Percentiles rank a stretch among this genome's conserved stretches.
These are phyloP conservation scores for Zingel zingel DNA, from an alignment of 2,113 vertebrate genomes.

Conservation along the genomic window DNA sequence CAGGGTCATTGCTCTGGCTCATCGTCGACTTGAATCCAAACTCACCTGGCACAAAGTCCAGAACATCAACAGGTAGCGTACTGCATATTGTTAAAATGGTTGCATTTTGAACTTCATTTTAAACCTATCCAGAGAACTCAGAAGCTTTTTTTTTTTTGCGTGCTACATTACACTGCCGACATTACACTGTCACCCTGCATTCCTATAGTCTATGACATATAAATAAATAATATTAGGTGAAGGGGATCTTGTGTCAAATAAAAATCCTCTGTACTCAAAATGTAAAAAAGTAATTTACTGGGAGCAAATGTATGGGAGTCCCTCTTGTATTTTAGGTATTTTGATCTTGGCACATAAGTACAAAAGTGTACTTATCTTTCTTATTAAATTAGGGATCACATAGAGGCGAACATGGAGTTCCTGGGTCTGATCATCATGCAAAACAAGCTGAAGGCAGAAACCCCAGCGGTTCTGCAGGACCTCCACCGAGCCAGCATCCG, in stretches of 20 bases:
- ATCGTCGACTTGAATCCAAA: slow-evolving; percentile 94
- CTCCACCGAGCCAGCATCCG: slow-evolving; percentile 94
- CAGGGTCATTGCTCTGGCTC: slow-evolving; percentile 96
- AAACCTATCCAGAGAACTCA: background rate
- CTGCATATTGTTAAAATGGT: background rate
- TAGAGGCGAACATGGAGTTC: slow-evolving; percentile 97
- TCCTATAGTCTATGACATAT: background rate
- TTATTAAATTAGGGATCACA: slow-evolving; percentile 88
- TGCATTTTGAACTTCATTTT: background rate
- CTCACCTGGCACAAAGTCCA: slow-evolving; percentile 97
- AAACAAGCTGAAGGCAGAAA: slow-evolving; percentile 97
- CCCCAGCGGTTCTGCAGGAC: slow-evolving; percentile 91
- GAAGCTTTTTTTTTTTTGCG: too few species aligned
- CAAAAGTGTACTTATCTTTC: background rate
- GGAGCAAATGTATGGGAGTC: fast-evolving
- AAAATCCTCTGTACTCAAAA: background rate
- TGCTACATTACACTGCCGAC: background rate
- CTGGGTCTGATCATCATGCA: slow-evolving; percentile 98
- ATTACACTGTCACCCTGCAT: background rate
- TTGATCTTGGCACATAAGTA: background rate
- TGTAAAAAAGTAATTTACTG: background rate
- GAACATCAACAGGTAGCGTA: slow-evolving; percentile 90
- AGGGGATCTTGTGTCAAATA: background rate
- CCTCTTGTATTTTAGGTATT: background rate
- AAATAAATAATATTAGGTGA: background rate